These are phyloP conservation scores for Ophioninae sp. DNA, from an alignment of 2,888 invertebrate species.

Conservation along the genomic window DNA sequence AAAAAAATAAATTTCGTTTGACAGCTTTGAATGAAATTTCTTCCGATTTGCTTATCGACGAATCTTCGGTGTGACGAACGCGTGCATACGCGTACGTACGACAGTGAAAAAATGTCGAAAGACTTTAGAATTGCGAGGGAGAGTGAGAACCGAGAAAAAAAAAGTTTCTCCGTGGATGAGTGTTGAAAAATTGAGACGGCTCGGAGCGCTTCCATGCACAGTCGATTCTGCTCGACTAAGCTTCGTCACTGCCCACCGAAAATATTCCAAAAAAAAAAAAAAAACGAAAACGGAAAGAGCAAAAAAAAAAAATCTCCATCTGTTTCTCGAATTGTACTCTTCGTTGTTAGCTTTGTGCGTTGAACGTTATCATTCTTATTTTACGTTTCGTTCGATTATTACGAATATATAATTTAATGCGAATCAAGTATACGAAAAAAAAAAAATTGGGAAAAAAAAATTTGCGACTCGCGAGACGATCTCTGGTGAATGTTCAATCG, in stretches of 20 bases:
- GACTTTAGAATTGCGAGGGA: conserved; percentile 52
- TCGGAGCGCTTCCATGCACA: conserved; percentile 60
- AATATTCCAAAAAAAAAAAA: conserved; percentile 62
- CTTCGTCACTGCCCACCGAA: conserved; percentile 63
- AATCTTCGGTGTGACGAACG: conserved; percentile 10
- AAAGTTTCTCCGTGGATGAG: conserved; percentile 18
- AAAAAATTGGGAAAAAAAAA: conserved; percentile 36
- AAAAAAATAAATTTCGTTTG: not conserved
- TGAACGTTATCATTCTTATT: conserved; percentile 29
- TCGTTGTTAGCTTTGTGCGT: conserved; percentile 42
- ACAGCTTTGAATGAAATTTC: not conserved
- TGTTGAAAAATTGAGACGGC: conserved; percentile 30
- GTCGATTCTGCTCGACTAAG: conserved; percentile 50
- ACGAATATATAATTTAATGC: conserved; percentile 48
- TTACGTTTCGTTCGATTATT: not conserved
- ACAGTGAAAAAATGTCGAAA: conserved; percentile 62
- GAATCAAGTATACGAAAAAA: conserved; percentile 60
- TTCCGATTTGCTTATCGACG: too few relatives aligned
- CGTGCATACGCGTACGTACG: conserved; percentile 61
- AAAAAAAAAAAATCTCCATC: conserved; percentile 44
- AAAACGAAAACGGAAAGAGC: conserved; percentile 23
- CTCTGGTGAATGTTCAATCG: conserved; percentile 17
- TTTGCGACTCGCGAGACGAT: conserved; percentile 29
- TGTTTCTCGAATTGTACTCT: conserved; percentile 47
- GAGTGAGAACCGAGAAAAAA: conserved; percentile 23